Evolutionary conservation across 2,797 vertebrate genomes (phyloP).

Genomic region (Sciurus carolinensis): DNA sequence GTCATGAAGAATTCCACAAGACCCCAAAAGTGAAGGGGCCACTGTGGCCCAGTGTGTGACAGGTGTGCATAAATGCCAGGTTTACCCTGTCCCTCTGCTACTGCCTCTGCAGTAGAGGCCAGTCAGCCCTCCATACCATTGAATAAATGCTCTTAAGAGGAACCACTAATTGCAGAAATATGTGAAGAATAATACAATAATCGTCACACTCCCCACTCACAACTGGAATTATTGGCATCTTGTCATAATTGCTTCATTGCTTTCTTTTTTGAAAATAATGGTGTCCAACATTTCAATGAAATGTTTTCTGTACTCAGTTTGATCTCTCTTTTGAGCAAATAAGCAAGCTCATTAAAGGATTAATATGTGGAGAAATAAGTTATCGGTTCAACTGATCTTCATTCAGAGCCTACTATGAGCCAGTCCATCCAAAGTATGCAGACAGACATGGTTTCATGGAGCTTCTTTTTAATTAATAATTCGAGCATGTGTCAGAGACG

Average conservation of each 20-base stretch:
- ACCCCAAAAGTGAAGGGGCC: not conserved
- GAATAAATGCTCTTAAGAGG: not conserved
- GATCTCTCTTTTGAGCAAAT: not conserved
- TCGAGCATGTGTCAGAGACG: accelerated
- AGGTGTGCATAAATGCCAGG: accelerated
- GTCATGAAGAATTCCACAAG: not conserved
- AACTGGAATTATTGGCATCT: not conserved
- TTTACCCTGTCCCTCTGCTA: not conserved
- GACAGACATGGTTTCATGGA: accelerated
- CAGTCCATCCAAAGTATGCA: accelerated
- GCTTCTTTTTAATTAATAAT: not conserved
- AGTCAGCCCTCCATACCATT: accelerated
- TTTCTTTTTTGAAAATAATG: not conserved
- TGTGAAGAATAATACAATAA: accelerated
- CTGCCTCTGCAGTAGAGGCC: not conserved
- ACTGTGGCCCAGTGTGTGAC: accelerated
- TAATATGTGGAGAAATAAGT: not conserved
- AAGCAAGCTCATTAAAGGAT: constrained; percentile 1
- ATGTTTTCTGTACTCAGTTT: not conserved
- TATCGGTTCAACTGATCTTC: not conserved
- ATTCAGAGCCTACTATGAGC: not conserved
- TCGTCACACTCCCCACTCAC: too few relatives aligned
- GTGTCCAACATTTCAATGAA: not conserved
- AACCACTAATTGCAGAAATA: not conserved
- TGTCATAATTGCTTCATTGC: not conserved